A percentile compares a stretch with the other conserved stretches of the same genome.
Conservation (phyloP, 2,113 vertebrate species). For the Pseudonaja textilis region DNA sequence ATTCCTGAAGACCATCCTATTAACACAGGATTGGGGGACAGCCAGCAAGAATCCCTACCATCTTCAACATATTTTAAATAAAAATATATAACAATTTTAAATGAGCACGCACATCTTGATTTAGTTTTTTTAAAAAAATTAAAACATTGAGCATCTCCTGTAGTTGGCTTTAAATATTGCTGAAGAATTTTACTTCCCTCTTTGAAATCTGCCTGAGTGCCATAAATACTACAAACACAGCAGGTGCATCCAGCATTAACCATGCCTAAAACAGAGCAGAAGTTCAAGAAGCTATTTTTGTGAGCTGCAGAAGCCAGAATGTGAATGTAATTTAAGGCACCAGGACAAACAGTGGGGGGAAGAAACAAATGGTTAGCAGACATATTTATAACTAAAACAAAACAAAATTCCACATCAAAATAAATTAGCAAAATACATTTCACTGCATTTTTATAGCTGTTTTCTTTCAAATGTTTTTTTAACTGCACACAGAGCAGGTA, state of each 20-base stretch:
- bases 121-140: neutral
- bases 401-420: neutral
- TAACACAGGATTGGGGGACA: neutral
- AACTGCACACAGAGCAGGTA: conserved; percentile 15
- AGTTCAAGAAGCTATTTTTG: neutral
- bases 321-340: neutral
- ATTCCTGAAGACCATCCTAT: neutral
- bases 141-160: neutral
- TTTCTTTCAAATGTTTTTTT: conserved; percentile 12
- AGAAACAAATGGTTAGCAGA: neutral
- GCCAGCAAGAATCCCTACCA: neutral
- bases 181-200: neutral
- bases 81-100: neutral
- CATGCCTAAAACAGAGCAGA: neutral
- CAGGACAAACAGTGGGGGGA: neutral
- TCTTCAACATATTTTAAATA: neutral
- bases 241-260: neutral
- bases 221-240: neutral
- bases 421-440: conserved; percentile 2
- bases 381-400: neutral
- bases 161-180: neutral
- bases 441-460: neutral
- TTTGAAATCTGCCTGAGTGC: neutral
- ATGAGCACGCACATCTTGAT: neutral
- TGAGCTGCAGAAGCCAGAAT: neutral